phyloP scores from a whole-genome alignment of 2,888 invertebrate species.

The Trilocha varians region DNA sequence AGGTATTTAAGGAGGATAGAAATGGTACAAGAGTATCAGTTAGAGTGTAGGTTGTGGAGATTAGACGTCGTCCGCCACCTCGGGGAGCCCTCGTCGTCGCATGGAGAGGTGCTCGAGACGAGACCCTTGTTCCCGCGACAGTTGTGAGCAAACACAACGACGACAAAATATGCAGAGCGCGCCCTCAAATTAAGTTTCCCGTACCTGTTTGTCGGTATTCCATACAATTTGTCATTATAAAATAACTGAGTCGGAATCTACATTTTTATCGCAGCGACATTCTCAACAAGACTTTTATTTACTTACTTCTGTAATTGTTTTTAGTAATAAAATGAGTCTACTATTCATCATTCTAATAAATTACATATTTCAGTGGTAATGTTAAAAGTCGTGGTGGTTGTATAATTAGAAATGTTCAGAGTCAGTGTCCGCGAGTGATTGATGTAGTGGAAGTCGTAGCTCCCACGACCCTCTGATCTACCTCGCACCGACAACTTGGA shows the following conservation, averaged over 20 bases:
- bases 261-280: background rate
- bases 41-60: slow-evolving; percentile 47
- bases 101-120: slow-evolving; percentile 52
- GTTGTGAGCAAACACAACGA: slow-evolving; percentile 55
- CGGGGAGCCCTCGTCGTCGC: slow-evolving; percentile 38
- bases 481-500: slow-evolving; percentile 56
- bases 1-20: slow-evolving; percentile 1
- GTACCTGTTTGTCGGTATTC: slow-evolving; percentile 16
- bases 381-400: slow-evolving; percentile 43
- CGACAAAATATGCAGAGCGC: slow-evolving; percentile 48
- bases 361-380: slow-evolving; percentile 17
- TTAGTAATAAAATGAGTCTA: background rate
- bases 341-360: background rate
- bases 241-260: background rate
- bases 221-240: slow-evolving; percentile 3
- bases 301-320: background rate
- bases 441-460: slow-evolving; percentile 67
- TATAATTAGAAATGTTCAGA: slow-evolving; percentile 72
- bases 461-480: slow-evolving; percentile 23
- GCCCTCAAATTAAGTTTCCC: slow-evolving; percentile 23
- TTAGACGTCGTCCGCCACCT: slow-evolving; percentile 61
- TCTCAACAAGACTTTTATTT: background rate
- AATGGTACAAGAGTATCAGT: slow-evolving; percentile 35
- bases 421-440: slow-evolving; percentile 69
- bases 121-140: slow-evolving; percentile 42